phyloP scores from a whole-genome alignment of 2,888 invertebrate genomes.

The Trichogramma dendrolimi region DNA sequence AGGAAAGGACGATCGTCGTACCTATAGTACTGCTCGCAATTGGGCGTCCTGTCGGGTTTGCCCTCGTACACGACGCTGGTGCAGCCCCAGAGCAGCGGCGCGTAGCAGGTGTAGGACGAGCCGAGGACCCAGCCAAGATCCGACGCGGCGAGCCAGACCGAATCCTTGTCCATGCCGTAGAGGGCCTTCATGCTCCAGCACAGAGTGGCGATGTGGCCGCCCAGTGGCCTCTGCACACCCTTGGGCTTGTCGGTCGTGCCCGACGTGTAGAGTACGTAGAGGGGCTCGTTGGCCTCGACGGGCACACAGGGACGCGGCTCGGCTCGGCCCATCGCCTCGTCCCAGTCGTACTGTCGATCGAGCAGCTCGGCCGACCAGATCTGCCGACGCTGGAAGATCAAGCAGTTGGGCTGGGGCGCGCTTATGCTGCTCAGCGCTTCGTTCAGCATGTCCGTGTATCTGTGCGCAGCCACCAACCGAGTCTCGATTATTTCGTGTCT shows the following conservation, averaged over 20 bases:
- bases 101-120: constrained; percentile 92
- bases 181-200: constrained; percentile 80
- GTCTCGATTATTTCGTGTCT: not conserved
- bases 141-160: constrained; percentile 89
- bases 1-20: constrained; percentile 38
- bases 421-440: constrained; percentile 71
- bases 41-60: constrained; percentile 91
- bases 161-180: constrained; percentile 73
- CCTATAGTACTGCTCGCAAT: constrained; percentile 89
- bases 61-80: constrained; percentile 87
- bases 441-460: constrained; percentile 77
- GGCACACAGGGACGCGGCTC: constrained; percentile 76
- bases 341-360: constrained; percentile 74
- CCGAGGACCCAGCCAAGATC: constrained; percentile 94
- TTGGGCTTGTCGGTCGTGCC: constrained; percentile 74
- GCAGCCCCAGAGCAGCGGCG: constrained; percentile 74
- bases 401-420: constrained; percentile 71
- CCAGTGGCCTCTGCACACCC: constrained; percentile 83
- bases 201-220: constrained; percentile 80
- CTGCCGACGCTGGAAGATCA: constrained; percentile 76
- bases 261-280: constrained; percentile 90
- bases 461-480: constrained; percentile 24
- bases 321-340: constrained; percentile 63
- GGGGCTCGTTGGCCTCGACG: constrained; percentile 81
- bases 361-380: constrained; percentile 63